Percentiles rank a stretch among this genome's conserved stretches.
Conservation (phyloP, 2,888 invertebrate species). For the Carpatolechia fugitivella region DNA sequence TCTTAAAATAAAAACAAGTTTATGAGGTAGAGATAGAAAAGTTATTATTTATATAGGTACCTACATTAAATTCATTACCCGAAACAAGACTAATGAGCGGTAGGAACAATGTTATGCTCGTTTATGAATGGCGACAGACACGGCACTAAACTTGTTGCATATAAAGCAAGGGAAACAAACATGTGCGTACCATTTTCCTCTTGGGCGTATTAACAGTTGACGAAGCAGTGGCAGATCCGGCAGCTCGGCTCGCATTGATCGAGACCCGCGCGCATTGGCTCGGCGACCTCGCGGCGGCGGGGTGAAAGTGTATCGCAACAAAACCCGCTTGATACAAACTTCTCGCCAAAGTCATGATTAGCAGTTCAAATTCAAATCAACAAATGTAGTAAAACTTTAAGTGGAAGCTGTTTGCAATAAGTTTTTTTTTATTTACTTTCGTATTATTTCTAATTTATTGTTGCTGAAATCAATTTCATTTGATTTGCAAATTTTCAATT, state of each 20-base stretch:
- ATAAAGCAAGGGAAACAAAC: slow-evolving; percentile 3
- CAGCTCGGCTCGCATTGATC: slow-evolving; percentile 58
- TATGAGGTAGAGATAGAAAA: not conserved
- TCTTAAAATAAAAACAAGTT: not conserved
- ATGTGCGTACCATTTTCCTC: slow-evolving; percentile 67
- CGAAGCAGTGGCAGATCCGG: slow-evolving; percentile 42
- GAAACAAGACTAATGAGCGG: no score
- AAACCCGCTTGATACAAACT: slow-evolving; percentile 41
- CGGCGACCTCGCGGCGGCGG: slow-evolving; percentile 43
- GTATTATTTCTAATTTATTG: no score
- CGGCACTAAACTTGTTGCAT: slow-evolving; percentile 15
- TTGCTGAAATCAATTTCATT: no score
- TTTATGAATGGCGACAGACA: no score
- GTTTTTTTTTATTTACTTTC: no score
- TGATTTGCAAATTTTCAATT: no score
- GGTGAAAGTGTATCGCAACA: slow-evolving; percentile 73
- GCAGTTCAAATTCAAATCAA: not conserved
- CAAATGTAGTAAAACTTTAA: not conserved
- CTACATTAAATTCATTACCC: no score
- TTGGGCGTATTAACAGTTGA: slow-evolving; percentile 35
- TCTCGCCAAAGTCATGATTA: slow-evolving; percentile 25
- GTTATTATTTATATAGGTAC: not conserved
- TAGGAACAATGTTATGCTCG: no score
- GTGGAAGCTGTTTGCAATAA: no score
- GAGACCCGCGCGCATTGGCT: slow-evolving; percentile 40